Base-by-base conservation (phyloP, 2,113 vertebrate species). In the Vombatus ursinus region DNA sequence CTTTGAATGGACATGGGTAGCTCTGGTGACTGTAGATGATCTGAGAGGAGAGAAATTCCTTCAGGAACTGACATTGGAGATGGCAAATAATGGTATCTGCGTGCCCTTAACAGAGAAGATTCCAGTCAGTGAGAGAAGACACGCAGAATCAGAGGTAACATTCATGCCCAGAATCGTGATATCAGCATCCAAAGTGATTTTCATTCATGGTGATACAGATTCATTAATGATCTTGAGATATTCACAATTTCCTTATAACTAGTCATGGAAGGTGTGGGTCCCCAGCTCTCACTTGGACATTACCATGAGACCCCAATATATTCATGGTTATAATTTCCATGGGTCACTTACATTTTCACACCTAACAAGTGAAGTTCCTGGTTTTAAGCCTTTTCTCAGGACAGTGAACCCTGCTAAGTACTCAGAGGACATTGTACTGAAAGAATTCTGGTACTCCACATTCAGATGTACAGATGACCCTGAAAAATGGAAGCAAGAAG, bases 1-100 rank as follows among this genome's bases (percentile, higher is more conserved):
- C 47, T 96, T 96, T 48, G 8, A 14, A 22, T 94, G 91, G 91
- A 24, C 49, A 49, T 94, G 93, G 52, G 44, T 94, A 90, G 77
- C n/a, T 3, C 77, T 92, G 51, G 93, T 96, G 5, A 31, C 49
- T 4, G 90, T 53, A 68, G 93, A 92, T 92, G 77, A 96, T 26
- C 51, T 94, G 8, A 68, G 52, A 48, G 93, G 54, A 49, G 91
- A 95, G 54, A 4, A 9, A 2, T 93, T 93, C 57, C 57, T 95
- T 28, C 22, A 3, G 47, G 47, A 37, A 26, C 50, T 93, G 24
- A 95, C 57, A 53, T 6, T 26, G 8, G 95, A 89, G n/a, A 91
- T 91, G 51, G 19, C 52, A 24, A 89, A 16, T 25, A 26, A 89
- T 31, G 51, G 54, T 53, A 44, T 93, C 22, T 93, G 90, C 44